Base-by-base conservation (phyloP, 2,888 invertebrate genomes). In the Escarpia spicata region DNA sequence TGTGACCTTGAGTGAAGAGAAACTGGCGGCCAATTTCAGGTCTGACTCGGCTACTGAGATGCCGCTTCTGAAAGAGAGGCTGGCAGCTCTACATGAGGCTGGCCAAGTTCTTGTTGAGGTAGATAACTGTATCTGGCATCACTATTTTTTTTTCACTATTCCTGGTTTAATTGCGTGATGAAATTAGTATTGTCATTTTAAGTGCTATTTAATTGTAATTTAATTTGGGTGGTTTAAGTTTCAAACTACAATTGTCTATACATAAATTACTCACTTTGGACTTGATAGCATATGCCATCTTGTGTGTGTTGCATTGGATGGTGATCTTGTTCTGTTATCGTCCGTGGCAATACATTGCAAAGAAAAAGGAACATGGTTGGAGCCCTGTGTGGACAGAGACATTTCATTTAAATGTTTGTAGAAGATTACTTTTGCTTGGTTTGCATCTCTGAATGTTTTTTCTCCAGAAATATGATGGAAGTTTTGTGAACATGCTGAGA, bases 401-500 rank as follows among this genome's bases (percentile, higher is more conserved):
- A 75, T 26, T 0, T 26, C n/a, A n/a, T 75, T 26, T 75, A 75
- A n/a, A 75, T 26, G 26, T 75, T 75, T 75, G n/a, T 75, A 75
- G 75, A n/a, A 75, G 75, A 75, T 75, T 75, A 75, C 75, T 75
- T 75, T 6, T 75, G n/a, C 19, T 19, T 75, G 75, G 19, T 75
- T 15, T 75, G 19, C 26, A 4, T 75, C 52, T 52, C 52, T 52
- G 2, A 52, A 9, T 52, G 52, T 75, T 75, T 3, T 26, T 90
- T 19, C 93, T 95, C 96, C 97, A 98, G 95, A 98, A 98, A 94
- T 97, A 96, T 95, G 94, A 95, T 95, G 97, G 97, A 0, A 97
- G 98, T 26, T 99, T 99, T 96, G 97, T 97, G 90, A 98, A 98
- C 95, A 98, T 98, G 94, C 96, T 99, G 0, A 97, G 97, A 95